Conservation (phyloP, 2,113 vertebrate species). For the Psephotus haematonotus region DNA sequence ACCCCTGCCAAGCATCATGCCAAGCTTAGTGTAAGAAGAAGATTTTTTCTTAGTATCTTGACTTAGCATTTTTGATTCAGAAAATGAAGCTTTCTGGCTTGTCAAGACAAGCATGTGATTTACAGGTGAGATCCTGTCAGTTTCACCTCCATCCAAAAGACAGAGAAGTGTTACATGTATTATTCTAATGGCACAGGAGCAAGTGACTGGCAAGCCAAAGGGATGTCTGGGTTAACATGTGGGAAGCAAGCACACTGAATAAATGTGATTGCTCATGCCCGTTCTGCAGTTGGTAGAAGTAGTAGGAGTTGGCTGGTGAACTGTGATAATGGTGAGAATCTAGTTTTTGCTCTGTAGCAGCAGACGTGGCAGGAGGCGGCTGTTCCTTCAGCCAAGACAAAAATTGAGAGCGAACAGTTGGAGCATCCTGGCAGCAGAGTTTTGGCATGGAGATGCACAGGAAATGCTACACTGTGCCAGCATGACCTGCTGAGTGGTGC, state of each 20-base stretch:
- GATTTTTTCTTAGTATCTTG: not conserved
- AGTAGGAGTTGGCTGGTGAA: not conserved
- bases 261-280: constrained; percentile 1
- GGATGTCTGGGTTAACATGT: not conserved
- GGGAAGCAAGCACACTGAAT: not conserved
- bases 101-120: not conserved
- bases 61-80: not conserved
- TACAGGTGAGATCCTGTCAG: not conserved
- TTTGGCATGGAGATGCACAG: not conserved
- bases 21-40: not conserved
- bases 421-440: constrained; percentile 11
- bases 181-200: not conserved
- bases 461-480: not conserved
- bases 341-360: constrained; percentile 27
- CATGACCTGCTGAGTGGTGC: not conserved
- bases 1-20: not conserved
- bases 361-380: constrained; percentile 21
- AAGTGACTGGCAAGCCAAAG: not conserved
- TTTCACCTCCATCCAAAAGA: not conserved
- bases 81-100: not conserved
- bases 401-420: constrained; percentile 58
- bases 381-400: constrained; percentile 57
- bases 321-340: not conserved
- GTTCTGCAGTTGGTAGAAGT: constrained; percentile 5
- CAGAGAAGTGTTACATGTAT: not conserved